phyloP scores from a whole-genome alignment of 2,113 vertebrate genomes.

The Actenoides lindsayi region DNA sequence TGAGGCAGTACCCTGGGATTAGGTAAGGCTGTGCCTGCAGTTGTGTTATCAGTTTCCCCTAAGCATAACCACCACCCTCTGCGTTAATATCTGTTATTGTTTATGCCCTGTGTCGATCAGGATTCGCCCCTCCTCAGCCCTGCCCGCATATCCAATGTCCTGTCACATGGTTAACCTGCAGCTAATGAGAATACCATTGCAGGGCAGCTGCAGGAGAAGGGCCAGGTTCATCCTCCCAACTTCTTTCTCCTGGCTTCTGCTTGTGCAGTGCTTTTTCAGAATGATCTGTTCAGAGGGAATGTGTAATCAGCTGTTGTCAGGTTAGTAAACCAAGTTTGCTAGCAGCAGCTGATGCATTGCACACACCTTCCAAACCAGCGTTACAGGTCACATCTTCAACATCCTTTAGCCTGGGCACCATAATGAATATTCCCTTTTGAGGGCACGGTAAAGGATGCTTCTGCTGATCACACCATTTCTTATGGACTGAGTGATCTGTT shows the following conservation, averaged over 20 bases:
- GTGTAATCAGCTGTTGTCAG: background rate
- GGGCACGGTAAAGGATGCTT: background rate
- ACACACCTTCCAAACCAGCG: background rate
- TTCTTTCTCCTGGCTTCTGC: background rate
- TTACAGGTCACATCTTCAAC: background rate
- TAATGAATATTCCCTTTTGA: background rate
- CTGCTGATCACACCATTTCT: background rate
- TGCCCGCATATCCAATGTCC: background rate
- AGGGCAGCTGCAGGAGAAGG: background rate
- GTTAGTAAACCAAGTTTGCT: background rate
- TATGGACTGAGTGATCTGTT: background rate
- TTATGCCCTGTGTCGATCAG: background rate
- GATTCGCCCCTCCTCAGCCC: background rate
- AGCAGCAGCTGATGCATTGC: background rate
- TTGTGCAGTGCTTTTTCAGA: background rate
- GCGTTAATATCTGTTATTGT: background rate
- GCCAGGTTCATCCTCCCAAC: background rate
- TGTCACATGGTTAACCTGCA: background rate
- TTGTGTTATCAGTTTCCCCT: background rate
- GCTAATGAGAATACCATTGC: background rate
- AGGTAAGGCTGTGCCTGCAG: rapidly evolving
- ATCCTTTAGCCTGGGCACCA: background rate
- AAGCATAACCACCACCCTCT: background rate
- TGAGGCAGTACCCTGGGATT: background rate
- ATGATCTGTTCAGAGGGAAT: background rate